Evolutionary conservation across 2,888 invertebrate genomes (phyloP), one percentile per base, ranked within the genome.

Genomic region (Xanthia icteritia): DNA sequence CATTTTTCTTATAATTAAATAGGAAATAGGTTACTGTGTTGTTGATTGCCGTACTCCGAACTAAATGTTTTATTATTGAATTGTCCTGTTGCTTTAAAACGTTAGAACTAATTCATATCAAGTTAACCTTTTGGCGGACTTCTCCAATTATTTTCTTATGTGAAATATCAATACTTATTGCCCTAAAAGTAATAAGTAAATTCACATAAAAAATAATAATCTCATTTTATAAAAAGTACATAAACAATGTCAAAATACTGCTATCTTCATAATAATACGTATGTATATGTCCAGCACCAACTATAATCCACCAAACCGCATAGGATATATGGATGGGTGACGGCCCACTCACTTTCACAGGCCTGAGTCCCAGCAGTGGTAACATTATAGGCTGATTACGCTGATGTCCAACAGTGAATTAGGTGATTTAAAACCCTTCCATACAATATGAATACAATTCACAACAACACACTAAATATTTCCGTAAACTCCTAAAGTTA

Each of bases 1-100:
- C 86, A 83, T 75, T 82, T 75, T 76, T 79, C 81, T 82, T 79
- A 84, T 70, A 75, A 70, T 58, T 84, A 86, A 65, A 39, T 51
- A 11, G 31, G 36, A 60, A 42, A 45, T 73, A 69, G 61, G 72
- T 54, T 76, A 73, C 13, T 67, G 64, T 79, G 64, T 54, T 76
- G 60, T 75, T 65, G 65, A 20, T 61, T 5, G 27, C 11, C 17
- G n/a, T 56, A 36, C 5, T 68, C 17, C 0, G 0, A 36, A 67
- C 48, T 13, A 15, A 64, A 66, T 31, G 17, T 45, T 63, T 2
- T 54, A 27, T n/a, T 64, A n/a, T 17, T 64, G 8, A 20, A 31
- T 9, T 31, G 13, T 48, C 48, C 8, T 31, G 8, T 15, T 23
- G 15, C 20, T 48, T 15, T 2, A 45, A 45, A 65, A 42, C n/a